Evolutionary conservation across 2,888 invertebrate species (phyloP).

Genomic region (Tetragnatha montana): DNA sequence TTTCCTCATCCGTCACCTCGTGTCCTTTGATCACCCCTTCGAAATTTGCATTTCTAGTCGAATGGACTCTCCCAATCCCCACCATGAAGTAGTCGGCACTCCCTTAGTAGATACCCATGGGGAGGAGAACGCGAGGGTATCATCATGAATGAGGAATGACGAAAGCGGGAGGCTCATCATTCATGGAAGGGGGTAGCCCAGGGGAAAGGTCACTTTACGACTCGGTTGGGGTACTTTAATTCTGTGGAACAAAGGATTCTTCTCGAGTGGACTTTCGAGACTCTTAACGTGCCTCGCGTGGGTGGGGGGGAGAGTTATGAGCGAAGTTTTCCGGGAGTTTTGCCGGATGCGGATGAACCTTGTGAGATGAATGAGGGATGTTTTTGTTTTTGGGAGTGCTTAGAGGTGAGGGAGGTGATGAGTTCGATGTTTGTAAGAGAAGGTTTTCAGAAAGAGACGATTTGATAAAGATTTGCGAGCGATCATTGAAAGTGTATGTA

Average conservation of each 20-base stretch:
- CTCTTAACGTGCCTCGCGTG: conserved; percentile 4
- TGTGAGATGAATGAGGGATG: background rate
- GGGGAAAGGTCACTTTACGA: conserved; percentile 1
- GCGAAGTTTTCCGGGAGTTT: conserved; percentile 12
- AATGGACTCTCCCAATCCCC: background rate
- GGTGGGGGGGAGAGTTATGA: conserved; percentile 13
- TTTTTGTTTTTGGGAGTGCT: background rate
- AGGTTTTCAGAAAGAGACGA: too few species aligned
- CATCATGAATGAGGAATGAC: conserved; percentile 14
- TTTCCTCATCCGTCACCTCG: background rate
- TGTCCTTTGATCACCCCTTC: background rate
- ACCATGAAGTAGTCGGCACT: background rate
- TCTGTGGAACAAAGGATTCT: background rate
- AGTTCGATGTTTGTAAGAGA: background rate
- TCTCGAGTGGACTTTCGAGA: conserved; percentile 5
- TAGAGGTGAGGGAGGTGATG: background rate
- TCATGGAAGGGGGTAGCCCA: background rate
- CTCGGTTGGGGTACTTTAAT: background rate
- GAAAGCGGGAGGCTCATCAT: conserved; percentile 1
- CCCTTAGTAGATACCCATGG: background rate
- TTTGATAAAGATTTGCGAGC: too few species aligned
- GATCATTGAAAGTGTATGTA: too few species aligned
- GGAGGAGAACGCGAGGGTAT: background rate
- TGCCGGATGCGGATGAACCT: background rate
- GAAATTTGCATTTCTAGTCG: background rate